phyloP scores from a whole-genome alignment of 2,888 invertebrate species.

The Lithophane socia region DNA sequence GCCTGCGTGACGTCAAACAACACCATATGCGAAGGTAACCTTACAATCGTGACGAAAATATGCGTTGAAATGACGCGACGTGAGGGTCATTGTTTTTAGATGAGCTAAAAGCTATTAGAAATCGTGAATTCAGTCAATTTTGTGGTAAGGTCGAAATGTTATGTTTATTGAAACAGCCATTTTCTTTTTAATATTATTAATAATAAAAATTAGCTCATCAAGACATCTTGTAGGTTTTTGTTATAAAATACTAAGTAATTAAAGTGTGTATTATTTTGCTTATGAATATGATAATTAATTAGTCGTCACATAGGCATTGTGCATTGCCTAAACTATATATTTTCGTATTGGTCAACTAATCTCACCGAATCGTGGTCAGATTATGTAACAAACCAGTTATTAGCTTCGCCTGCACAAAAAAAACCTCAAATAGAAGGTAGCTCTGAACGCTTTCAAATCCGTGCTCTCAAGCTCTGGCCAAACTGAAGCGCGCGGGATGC shows the following conservation, averaged over 20 bases:
- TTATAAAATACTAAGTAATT: constrained; percentile 12
- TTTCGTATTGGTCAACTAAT: neutral
- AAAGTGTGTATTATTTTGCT: constrained; percentile 18
- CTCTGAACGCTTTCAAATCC: neutral
- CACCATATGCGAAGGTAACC: neutral
- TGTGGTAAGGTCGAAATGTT: constrained; percentile 27
- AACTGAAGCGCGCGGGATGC: neutral
- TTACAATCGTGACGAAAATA: neutral
- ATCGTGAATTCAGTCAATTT: constrained; percentile 41
- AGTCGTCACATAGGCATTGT: neutral
- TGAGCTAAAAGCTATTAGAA: constrained; percentile 40
- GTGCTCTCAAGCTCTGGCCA: neutral
- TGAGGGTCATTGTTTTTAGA: constrained; percentile 16
- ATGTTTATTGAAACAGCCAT: constrained; percentile 26
- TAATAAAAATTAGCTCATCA: constrained; percentile 17
- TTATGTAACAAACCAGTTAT: neutral
- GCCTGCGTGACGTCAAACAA: neutral
- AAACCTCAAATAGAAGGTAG: neutral
- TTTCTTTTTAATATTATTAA: constrained; percentile 16
- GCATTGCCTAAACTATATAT: constrained; percentile 2
- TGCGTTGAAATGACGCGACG: neutral
- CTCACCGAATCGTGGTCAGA: neutral
- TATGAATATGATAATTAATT: neutral
- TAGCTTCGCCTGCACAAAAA: neutral
- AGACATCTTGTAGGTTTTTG: constrained; percentile 6